Percentiles rank a stretch among this genome's conserved stretches.
These are phyloP conservation scores for Syrrhaptes paradoxus DNA, from an alignment of 2,113 vertebrate species.

Conservation along the genomic window DNA sequence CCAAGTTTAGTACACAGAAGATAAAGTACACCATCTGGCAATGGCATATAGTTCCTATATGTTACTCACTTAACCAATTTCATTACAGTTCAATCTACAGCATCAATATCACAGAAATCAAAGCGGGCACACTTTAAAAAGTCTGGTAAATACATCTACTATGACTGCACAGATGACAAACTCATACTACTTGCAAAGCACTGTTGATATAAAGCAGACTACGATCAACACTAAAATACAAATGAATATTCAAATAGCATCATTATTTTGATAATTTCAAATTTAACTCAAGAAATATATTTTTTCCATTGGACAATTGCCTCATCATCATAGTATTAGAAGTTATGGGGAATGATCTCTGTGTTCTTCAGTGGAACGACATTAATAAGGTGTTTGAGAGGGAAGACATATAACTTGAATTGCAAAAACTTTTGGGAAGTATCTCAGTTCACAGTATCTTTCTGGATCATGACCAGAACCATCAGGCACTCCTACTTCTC, in stretches of 20 bases:
- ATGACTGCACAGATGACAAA: neutral
- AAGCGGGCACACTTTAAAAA: neutral
- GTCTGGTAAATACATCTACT: neutral
- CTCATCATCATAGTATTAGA: neutral
- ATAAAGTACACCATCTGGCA: neutral
- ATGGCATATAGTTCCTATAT: neutral
- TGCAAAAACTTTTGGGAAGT: neutral
- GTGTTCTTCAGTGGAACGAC: neutral
- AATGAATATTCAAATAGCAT: neutral
- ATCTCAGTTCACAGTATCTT: neutral
- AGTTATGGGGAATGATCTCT: neutral
- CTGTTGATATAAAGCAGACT: neutral
- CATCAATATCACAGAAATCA: neutral
- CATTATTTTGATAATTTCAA: neutral
- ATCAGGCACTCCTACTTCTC: neutral
- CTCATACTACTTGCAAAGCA: neutral
- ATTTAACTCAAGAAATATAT: neutral
- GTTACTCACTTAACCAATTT: neutral
- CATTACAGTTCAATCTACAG: neutral
- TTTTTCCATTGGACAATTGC: neutral
- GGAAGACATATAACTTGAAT: neutral
- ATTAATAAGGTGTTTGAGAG: neutral
- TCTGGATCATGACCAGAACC: neutral
- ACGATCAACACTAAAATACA: neutral
- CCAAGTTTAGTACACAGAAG: neutral